Conservation (phyloP, 2,797 vertebrate genomes). For the Sparidentex hasta region DNA sequence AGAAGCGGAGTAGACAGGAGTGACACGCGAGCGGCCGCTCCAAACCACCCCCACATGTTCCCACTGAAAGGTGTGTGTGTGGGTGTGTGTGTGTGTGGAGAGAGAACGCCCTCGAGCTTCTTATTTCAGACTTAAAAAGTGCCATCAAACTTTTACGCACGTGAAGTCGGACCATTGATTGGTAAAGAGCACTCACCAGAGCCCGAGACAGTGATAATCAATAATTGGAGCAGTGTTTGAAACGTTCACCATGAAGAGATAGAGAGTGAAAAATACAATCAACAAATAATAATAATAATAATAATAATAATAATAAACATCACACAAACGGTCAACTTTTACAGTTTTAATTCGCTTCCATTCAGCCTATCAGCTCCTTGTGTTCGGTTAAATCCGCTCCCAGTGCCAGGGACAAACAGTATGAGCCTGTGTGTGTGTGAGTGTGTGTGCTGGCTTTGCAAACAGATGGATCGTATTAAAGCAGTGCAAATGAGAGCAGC, state of each 20-base stretch:
- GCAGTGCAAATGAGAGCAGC: slow-evolving; percentile 44
- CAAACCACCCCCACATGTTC: slow-evolving; percentile 65
- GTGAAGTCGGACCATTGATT: background rate
- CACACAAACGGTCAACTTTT: background rate
- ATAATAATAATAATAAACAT: no score
- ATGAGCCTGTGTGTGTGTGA: background rate
- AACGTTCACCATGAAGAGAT: background rate
- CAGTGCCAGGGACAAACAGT: slow-evolving; percentile 3
- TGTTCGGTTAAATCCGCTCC: background rate
- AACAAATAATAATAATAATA: no score
- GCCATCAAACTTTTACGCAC: background rate
- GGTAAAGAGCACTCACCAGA: background rate
- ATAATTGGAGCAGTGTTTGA: background rate
- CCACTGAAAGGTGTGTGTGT: background rate
- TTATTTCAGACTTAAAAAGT: no score
- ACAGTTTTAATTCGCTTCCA: background rate
- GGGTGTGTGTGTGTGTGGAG: no score
- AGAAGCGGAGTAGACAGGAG: slow-evolving; percentile 66
- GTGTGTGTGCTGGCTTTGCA: slow-evolving; percentile 8
- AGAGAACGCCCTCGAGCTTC: no score
- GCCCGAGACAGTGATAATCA: background rate
- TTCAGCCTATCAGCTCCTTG: background rate
- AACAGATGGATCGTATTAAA: slow-evolving; percentile 68
- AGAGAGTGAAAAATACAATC: background rate
- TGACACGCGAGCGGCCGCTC: slow-evolving; percentile 72